Conservation (phyloP, 2,888 invertebrate species). For the Thymelicus acteon region DNA sequence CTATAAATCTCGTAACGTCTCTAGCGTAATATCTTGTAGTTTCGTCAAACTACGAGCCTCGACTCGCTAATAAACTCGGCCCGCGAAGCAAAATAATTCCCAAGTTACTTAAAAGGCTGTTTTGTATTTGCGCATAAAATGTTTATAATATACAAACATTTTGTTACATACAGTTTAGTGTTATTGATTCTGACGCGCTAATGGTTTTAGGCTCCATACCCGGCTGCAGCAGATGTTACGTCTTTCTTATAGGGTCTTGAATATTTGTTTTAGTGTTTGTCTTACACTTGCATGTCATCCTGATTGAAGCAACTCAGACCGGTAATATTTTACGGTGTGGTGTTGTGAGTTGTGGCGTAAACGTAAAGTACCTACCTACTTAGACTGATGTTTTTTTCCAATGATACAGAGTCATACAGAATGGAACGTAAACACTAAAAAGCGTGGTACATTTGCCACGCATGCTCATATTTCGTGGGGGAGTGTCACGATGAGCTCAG, state of each 20-base stretch:
- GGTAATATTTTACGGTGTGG: too few species aligned
- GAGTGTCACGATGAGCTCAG: not conserved
- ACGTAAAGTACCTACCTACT: too few species aligned
- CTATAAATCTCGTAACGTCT: slow-evolving; percentile 33
- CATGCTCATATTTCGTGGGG: not conserved
- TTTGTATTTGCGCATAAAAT: slow-evolving; percentile 3
- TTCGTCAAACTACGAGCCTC: slow-evolving; percentile 29
- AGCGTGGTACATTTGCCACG: not conserved
- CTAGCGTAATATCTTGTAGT: slow-evolving; percentile 33
- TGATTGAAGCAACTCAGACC: too few species aligned
- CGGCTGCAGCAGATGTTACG: too few species aligned
- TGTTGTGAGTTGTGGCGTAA: too few species aligned
- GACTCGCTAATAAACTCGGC: slow-evolving; percentile 27
- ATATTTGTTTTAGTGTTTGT: not conserved
- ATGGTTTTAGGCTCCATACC: too few species aligned
- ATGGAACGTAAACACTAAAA: not conserved
- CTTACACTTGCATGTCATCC: too few species aligned
- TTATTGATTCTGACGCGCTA: too few species aligned
- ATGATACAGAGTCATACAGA: not conserved
- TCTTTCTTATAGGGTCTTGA: not conserved
- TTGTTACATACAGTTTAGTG: too few species aligned
- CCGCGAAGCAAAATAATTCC: slow-evolving; percentile 23
- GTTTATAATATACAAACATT: slow-evolving; percentile 23
- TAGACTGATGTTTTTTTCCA: too few species aligned
- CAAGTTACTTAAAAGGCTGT: slow-evolving; percentile 5